Conservation (phyloP, 2,888 invertebrate genomes). For the Cylloceria caligata region DNA sequence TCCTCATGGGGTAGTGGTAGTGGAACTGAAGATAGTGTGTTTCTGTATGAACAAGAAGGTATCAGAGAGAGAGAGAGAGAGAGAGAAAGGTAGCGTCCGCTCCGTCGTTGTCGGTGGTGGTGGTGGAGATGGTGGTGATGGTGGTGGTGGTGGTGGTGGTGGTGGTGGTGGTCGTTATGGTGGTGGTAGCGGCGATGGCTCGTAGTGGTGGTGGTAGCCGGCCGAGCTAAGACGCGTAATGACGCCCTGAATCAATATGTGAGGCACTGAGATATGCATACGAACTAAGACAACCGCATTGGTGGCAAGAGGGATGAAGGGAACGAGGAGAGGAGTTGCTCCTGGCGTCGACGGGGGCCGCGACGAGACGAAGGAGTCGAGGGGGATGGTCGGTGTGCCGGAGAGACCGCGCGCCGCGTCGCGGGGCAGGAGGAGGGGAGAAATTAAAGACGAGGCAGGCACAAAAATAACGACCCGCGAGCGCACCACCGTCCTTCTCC, state of each 20-base stretch:
- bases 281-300: conserved; percentile 83
- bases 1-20: conserved; percentile 57
- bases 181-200: conserved; percentile 55
- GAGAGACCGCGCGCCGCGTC: conserved; percentile 54
- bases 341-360: conserved; percentile 26
- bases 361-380: conserved; percentile 55
- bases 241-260: conserved; percentile 85
- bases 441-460: conserved; percentile 85
- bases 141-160: conserved; percentile 64
- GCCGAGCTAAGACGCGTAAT: conserved; percentile 84
- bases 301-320: conserved; percentile 46
- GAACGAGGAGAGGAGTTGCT: conserved; percentile 41
- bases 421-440: conserved; percentile 77
- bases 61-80: conserved; percentile 43
- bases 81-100: conserved; percentile 64
- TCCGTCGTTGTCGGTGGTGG: conserved; percentile 47
- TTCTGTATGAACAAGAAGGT: conserved; percentile 33
- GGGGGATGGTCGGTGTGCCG: conserved; percentile 41
- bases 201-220: conserved; percentile 62
- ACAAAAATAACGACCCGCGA: conserved; percentile 84
- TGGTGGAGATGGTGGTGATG: conserved; percentile 35
- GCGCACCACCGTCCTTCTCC: conserved; percentile 65
- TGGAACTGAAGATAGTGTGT: conserved; percentile 8
- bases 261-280: conserved; percentile 85
- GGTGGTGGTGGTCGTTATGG: conserved; percentile 63